Base-by-base conservation (phyloP, 1,140 invertebrate genomes). In the Belonocnema kinseyi region DNA sequence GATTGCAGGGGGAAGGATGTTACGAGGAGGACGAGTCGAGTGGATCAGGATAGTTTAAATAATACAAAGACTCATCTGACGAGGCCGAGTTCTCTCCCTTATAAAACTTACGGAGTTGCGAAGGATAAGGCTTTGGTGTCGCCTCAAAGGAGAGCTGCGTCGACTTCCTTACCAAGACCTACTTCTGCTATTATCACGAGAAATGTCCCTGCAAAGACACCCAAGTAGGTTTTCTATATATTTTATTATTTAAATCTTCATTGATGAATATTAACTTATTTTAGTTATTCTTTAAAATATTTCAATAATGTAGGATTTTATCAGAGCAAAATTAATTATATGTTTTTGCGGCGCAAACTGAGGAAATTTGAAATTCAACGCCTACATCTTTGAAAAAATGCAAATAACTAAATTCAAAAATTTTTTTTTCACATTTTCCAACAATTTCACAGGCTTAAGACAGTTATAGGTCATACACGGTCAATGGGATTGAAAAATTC, bases 1-100 rank as follows among this genome's bases (percentile, higher is more conserved):
- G 86, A 88, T n/a, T 3, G 58, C 10, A 87, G 83, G 52, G 77
- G 11, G 3, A 90, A 89, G 75, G 88, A 90, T 7, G 78, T 80
- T 5, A 70, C 87, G n/a, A 84, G 86, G 21, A 83, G 93, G 75
- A 91, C 93, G 2, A 94, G 93, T 75, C 90, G 94, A 61, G 92
- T 94, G 71, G 94, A 95, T 88, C 92, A 92, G 54, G 89, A 90
- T 12, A 78, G 82, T 73, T 83, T 87, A 54, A 85, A 89, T 46
- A 85, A 88, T 5, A 88, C 91, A 16, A 92, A 90, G 72, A 82
- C 79, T 13, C 87, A 91, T 72, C 82, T 91, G 19, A 80, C 89
- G 5, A 85, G 94, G 80, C 94, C 94, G 1, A 93, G 93, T 77
- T 94, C 94, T 76, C 87, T 95, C 81, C 94, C 94, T 8, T 94